A percentile compares a stretch with the other conserved stretches of the same genome.
These are phyloP conservation scores for Apodemia mormo DNA, from an alignment of 2,888 invertebrate genomes.

Conservation along the genomic window DNA sequence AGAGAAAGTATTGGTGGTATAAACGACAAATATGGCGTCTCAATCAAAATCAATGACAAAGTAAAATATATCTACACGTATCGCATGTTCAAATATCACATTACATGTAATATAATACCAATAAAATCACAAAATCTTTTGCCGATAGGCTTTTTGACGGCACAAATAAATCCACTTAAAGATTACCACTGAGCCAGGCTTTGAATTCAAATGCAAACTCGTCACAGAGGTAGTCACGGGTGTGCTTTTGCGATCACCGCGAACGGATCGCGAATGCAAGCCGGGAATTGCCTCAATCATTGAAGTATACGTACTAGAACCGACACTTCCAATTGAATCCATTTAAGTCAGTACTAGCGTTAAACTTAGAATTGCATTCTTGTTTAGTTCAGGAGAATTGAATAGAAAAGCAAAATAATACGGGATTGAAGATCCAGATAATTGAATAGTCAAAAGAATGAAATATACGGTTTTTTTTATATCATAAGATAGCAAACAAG, in stretches of 20 bases:
- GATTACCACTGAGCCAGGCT: conserved; percentile 47
- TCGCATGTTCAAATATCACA: no score
- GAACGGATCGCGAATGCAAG: conserved; percentile 2
- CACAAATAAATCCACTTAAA: conserved; percentile 37
- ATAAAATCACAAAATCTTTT: not conserved
- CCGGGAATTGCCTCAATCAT: not conserved
- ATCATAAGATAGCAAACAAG: no score
- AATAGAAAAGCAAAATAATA: not conserved
- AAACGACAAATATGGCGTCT: no score
- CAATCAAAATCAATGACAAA: no score
- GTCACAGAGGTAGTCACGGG: conserved; percentile 55
- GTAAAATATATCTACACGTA: no score
- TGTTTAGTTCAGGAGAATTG: conserved; percentile 8
- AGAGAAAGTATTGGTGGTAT: no score
- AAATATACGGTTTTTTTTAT: no score
- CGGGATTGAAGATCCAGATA: not conserved
- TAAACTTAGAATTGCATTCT: not conserved
- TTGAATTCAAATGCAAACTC: conserved; percentile 56
- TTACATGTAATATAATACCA: not conserved
- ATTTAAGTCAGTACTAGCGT: conserved; percentile 3
- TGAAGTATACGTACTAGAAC: conserved; percentile 4
- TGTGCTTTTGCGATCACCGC: conserved; percentile 8
- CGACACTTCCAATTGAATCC: conserved; percentile 9
- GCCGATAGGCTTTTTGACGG: not conserved
- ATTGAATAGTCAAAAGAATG: not conserved